Conservation (phyloP, 2,113 vertebrate genomes). For the Neotoma lepida region DNA sequence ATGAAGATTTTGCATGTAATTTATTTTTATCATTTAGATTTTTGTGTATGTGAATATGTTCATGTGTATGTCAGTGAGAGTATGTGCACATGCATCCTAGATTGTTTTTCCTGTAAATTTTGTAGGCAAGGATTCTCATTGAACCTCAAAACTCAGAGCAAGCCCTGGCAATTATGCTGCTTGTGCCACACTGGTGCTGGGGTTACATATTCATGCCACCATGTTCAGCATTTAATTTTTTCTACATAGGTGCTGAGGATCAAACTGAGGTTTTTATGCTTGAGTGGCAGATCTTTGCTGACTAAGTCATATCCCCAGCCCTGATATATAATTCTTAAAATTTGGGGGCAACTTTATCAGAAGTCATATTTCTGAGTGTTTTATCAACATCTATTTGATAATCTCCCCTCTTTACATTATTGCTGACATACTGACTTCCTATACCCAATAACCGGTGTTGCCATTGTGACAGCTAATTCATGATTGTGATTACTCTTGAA, state of each 20-base stretch:
- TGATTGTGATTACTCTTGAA: slow-evolving; percentile 46
- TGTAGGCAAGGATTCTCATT: not conserved
- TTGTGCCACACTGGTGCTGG: not conserved
- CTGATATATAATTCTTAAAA: slow-evolving; percentile 19
- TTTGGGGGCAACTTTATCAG: not conserved
- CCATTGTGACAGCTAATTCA: slow-evolving; percentile 49
- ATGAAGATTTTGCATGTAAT: not conserved
- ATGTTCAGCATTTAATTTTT: not conserved
- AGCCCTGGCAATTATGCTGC: too few species aligned
- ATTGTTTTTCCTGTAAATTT: not conserved
- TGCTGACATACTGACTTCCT: slow-evolving; percentile 25
- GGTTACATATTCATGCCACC: not conserved
- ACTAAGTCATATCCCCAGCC: too few species aligned
- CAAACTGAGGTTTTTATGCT: not conserved
- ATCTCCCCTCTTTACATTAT: not conserved
- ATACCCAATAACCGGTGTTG: not conserved
- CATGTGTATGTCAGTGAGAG: not conserved
- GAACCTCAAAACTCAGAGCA: not conserved
- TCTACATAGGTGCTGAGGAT: not conserved
- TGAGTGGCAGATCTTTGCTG: not conserved
- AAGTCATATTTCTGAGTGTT: not conserved
- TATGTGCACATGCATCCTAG: not conserved
- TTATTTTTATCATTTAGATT: not conserved
- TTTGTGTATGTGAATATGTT: not conserved
- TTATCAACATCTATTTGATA: not conserved